Evolutionary conservation across 2,888 invertebrate genomes (phyloP), one percentile per base, ranked within the genome.

Genomic region (Acanthosepion esculentum): DNA sequence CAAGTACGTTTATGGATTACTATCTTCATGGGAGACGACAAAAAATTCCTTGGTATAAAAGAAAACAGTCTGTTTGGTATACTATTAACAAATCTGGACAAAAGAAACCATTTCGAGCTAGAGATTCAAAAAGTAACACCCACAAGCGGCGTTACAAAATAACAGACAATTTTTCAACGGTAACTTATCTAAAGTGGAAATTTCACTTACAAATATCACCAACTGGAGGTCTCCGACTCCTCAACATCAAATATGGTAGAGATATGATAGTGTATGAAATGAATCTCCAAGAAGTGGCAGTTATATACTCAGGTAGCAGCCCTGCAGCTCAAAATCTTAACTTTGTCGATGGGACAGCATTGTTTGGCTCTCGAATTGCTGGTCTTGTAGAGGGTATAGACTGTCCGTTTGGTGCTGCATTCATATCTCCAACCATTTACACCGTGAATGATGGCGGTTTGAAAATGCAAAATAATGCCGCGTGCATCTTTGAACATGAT

Each of bases 371-470:
- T 33, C 94, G 95, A 29, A 95, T 96, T 7, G 94, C 95, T 78
- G 96, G 95, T n/a, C 95, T 97, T 55, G 95, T 96, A 7, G 96
- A 96, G 1, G 97, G 97, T 3, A 95, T 96, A 1, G 97, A 97
- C 95, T 97, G 97, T 94, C 97, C 97, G 0, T 95, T 95, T 23
- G 95, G 96, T 91, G 96, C 97, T 15, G 96, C 96, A 15, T 97
- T 96, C 94, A 64, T 96, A 64, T 95, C 95, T 78, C 95, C 96
- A 20, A 95, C 91, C 4, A 94, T 96, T 48, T 95, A 95, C 64
- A 94, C 95, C 2, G 95, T 95, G 91, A 94, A 95, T 48, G 94
- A 94, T 33, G 95, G 95, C 0, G 94, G 93, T 26, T 93, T 91
- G 2, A 94, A 94, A 0, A 94, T 92, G 92, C 93, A 94, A 20